Base-by-base conservation (phyloP, 2,888 invertebrate species). In the Tenthredo mesomela region DNA sequence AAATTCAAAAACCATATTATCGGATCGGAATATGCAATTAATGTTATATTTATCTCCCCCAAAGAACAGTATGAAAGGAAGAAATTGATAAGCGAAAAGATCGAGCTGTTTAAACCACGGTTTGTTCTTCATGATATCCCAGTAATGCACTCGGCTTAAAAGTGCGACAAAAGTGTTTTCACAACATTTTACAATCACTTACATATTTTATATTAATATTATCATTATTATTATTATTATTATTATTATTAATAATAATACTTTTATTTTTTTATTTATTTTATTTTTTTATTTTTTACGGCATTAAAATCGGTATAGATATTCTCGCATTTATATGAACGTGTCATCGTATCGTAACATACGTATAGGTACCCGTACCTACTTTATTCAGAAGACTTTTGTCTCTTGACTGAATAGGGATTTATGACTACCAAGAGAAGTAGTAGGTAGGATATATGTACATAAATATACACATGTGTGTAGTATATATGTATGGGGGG, bases 81-180 rank as follows among this genome's bases (percentile, higher is more conserved):
- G 25, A 40, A 40, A 54, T 54, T 18, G 29, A 33, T 54, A 54
- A 29, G 29, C 4, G 4, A 43, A 77, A 54, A 77, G 18, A 33
- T 54, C 9, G 29, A 65, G 54, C 25, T 33, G 40, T 25, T 29
- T 6, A 29, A n/a, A 33, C 29, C 1, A 43, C 67, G 25, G 82
- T 82, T 82, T 43, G 43, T 50, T 18, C 43, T 82, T 82, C 47
- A 82, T 82, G 82, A 70, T 82, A 82, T 33, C 82, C 82, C 37
- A 47, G 40, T 82, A 70, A 47, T 67, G 40, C n/a, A 47, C 67
- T 40, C 47, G 70, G 10, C n/a, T 82, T 82, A 82, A 82, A 82
- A 82, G 82, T 82, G 82, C 82, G 82, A 82, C 82, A 82, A 82
- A 67, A 82, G 65, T 70, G 82, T 82, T 82, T 82, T 67, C 65